Conservation (phyloP, 1,140 invertebrate genomes). For the Zaprionus inermis region DNA sequence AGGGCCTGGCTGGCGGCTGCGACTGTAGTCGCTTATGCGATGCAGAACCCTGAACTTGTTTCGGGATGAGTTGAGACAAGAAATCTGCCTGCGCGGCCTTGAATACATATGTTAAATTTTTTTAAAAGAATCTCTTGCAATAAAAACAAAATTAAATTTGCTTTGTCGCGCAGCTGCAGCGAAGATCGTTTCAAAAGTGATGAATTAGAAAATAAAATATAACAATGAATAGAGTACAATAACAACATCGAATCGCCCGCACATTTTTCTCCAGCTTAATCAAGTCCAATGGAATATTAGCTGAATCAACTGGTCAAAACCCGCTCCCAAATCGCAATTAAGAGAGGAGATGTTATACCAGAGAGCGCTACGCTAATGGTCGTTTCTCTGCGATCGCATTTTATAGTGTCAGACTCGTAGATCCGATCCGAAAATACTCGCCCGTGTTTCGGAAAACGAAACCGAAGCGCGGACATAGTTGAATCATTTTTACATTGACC, state of each 20-base stretch:
- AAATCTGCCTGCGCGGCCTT: constrained; percentile 17
- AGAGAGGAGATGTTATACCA: neutral
- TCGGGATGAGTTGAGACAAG: neutral
- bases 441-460: constrained; percentile 32
- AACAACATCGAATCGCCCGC: constrained; percentile 17
- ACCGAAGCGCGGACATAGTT: constrained; percentile 51
- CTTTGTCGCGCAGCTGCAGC: constrained; percentile 17
- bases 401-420: constrained; percentile 28
- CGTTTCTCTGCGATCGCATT: constrained; percentile 15
- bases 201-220: neutral
- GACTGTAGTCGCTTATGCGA: neutral
- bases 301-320: constrained; percentile 31
- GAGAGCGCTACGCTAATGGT: constrained; percentile 13
- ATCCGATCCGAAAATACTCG: constrained; percentile 5
- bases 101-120: constrained; percentile 26
- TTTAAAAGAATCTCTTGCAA: neutral
- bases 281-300: constrained; percentile 30
- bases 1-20: neutral
- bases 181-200: neutral
- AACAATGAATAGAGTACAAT: constrained; percentile 11
- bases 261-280: constrained; percentile 16
- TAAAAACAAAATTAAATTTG: neutral
- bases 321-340: constrained; percentile 40
- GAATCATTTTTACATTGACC: constrained; percentile 60
- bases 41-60: constrained; percentile 41